Evolutionary conservation across 1,140 invertebrate genomes (phyloP), one percentile per base, ranked within the genome.

Genomic region (Gryllus bimaculatus): DNA sequence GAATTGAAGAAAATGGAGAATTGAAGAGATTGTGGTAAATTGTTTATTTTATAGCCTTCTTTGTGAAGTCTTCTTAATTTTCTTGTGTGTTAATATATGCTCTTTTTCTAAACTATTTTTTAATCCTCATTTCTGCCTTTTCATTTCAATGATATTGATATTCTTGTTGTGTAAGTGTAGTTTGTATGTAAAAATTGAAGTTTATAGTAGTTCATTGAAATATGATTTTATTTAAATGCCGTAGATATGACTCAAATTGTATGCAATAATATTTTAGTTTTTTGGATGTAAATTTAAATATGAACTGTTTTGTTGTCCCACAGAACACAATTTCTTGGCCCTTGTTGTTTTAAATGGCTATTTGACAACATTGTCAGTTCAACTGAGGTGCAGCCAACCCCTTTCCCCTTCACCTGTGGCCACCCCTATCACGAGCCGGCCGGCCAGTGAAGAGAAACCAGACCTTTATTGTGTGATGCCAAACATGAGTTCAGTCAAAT

Each of bases 401-500:
- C 83, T 85, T 74, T 85, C 86, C 75, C 87, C 87, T 20, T 86
- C 86, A 4, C 86, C 86, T 47, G 84, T 85, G 74, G 82, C 76
- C 81, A 81, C 76, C 83, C 84, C 47, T 8, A 77, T 81, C 18
- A 81, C 82, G 15, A 81, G 83, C 80, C 80, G 87, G 82, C 79
- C 83, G 81, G 81, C 84, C 82, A 79, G 82, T 81, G 81, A 83
- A 82, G 85, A 84, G 78, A 86, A 88, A 79, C 88, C 87, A 0
- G 90, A 91, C 81, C 82, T 88, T n/a, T 90, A 91, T 82, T 89
- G 87, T 79, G 88, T 89, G 8, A 83, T 94, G 48, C 88, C 91
- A 7, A 88, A 88, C 18, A 94, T 94, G 93, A 89, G 87, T 73
- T 88, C 87, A 48, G 88, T 91, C 8, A 89, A 93, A 80, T 94